A percentile compares a stretch with the other conserved stretches of the same genome.
Conservation (phyloP, 2,888 invertebrate species). For the Tolmerus cingulatus region DNA sequence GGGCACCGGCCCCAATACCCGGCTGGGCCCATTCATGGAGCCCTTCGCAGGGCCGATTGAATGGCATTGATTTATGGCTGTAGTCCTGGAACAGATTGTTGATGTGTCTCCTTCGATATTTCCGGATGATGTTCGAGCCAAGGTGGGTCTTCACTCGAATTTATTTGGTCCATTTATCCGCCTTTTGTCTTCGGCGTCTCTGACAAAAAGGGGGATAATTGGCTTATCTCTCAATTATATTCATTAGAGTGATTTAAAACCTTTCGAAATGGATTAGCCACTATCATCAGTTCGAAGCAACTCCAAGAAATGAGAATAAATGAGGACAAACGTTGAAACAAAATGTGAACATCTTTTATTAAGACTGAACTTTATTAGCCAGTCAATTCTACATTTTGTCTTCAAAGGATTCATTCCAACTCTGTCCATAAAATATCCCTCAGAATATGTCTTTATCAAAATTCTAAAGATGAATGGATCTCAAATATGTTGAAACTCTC, state of each 20-base stretch:
- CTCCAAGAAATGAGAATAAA: neutral
- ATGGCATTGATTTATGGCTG: constrained; percentile 2
- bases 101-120: neutral
- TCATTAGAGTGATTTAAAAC: neutral
- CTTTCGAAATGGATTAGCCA: neutral
- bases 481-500: neutral
- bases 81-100: neutral
- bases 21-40: neutral
- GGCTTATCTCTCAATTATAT: neutral
- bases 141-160: neutral
- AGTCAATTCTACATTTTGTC: neutral
- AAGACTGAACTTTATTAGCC: neutral
- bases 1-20: neutral
- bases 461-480: neutral
- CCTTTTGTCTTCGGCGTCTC: neutral
- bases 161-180: neutral
- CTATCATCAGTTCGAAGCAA: neutral
- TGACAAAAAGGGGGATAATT: neutral
- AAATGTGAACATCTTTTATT: neutral
- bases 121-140: neutral
- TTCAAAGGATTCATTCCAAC: neutral
- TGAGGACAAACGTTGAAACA: neutral
- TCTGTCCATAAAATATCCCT: neutral
- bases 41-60: neutral
- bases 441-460: neutral